Evolutionary conservation across 2,797 vertebrate genomes (phyloP).

Genomic region (Pangasius macronema): DNA sequence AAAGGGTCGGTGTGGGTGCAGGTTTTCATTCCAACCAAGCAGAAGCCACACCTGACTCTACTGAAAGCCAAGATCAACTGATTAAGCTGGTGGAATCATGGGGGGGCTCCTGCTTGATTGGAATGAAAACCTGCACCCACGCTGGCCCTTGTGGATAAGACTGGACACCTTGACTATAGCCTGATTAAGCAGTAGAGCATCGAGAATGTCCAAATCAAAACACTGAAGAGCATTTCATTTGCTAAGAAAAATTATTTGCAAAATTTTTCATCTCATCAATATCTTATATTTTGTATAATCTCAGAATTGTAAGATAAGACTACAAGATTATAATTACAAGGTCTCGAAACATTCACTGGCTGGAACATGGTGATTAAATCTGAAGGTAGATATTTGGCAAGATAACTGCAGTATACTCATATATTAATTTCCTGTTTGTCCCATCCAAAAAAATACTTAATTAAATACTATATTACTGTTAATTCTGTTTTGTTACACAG

Average conservation of each 20-base stretch:
- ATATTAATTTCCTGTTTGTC: background rate
- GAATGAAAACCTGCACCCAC: too few species aligned
- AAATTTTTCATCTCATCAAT: background rate
- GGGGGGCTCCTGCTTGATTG: too few species aligned
- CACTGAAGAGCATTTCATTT: background rate
- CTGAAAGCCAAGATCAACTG: too few species aligned
- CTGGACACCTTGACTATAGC: background rate
- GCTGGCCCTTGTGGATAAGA: too few species aligned
- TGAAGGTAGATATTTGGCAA: too few species aligned
- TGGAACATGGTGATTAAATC: background rate
- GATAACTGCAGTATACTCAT: background rate
- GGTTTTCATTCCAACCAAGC: too few species aligned
- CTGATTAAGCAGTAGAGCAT: background rate
- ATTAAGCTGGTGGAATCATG: too few species aligned
- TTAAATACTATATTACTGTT: too few species aligned
- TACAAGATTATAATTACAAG: background rate
- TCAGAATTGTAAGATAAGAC: background rate
- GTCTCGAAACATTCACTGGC: background rate
- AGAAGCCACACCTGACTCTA: too few species aligned
- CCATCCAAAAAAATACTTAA: too few species aligned
- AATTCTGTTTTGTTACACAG: too few species aligned
- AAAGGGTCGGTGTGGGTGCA: too few species aligned
- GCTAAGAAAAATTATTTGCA: background rate
- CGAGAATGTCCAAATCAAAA: background rate
- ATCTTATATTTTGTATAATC: background rate